Conservation (phyloP, 2,113 vertebrate genomes). For the Trogon melanurus region DNA sequence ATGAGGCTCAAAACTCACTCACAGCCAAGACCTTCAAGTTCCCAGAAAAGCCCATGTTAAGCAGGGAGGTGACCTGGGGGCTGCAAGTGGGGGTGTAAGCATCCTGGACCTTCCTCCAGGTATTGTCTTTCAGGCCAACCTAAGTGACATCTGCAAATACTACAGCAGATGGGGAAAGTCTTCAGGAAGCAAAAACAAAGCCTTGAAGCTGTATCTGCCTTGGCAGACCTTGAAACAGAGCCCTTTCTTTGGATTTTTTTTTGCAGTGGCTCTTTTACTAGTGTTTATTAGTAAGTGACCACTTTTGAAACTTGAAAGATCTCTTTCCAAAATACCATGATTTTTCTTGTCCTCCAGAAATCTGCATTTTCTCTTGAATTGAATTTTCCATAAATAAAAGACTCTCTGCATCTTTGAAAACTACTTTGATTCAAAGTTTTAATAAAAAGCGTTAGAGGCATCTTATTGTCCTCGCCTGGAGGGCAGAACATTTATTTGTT, state of each 20-base stretch:
- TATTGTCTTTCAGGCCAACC: background rate
- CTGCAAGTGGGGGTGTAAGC: rapidly evolving
- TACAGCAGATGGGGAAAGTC: background rate
- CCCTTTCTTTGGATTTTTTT: background rate
- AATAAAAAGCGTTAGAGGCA: background rate
- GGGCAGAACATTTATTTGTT: background rate
- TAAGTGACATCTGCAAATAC: background rate
- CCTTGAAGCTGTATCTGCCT: background rate
- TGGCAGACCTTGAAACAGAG: background rate
- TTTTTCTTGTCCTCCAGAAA: background rate
- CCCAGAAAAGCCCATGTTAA: background rate
- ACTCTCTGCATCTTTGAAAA: background rate
- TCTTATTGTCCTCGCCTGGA: background rate
- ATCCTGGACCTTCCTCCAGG: background rate
- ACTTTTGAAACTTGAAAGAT: background rate
- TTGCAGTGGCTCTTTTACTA: background rate
- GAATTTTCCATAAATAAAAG: background rate
- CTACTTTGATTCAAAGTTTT: background rate
- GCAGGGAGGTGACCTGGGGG: background rate
- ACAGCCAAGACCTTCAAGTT: rapidly evolving
- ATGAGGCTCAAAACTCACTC: background rate
- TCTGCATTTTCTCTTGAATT: background rate
- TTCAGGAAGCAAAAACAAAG: background rate
- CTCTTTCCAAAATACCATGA: background rate
- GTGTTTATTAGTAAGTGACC: background rate